Percentiles rank a stretch among this genome's conserved stretches.
Conservation (phyloP, 2,113 vertebrate genomes). For the Arothron firmamentum region DNA sequence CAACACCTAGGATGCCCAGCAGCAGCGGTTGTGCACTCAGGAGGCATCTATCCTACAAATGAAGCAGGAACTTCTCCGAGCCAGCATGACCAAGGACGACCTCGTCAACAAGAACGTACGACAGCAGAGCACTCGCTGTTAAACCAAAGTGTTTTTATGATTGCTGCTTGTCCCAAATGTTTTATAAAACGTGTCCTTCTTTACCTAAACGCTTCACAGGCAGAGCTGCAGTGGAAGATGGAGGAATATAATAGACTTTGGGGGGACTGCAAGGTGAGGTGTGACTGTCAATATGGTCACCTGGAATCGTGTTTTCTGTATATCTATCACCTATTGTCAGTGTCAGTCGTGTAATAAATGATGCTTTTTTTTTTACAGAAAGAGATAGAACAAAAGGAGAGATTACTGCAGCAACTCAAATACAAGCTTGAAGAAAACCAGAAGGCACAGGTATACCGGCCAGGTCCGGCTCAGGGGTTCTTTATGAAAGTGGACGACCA, state of each 20-base stretch:
- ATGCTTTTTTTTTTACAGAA: constrained; percentile 73
- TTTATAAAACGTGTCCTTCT: not conserved
- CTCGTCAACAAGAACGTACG: constrained; percentile 86
- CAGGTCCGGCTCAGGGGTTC: not conserved
- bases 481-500: too few relatives aligned
- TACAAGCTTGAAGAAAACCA: constrained; percentile 85
- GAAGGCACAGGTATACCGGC: constrained; percentile 80
- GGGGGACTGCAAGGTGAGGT: constrained; percentile 83
- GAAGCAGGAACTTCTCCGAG: constrained; percentile 91
- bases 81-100: constrained; percentile 88
- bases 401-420: constrained; percentile 88
- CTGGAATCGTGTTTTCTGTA: too few relatives aligned
- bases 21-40: constrained; percentile 88
- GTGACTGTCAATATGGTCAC: too few relatives aligned
- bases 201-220: constrained; percentile 61
- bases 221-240: constrained; percentile 90
- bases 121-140: not conserved
- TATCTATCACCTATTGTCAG: too few relatives aligned
- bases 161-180: not conserved
- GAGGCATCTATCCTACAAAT: constrained; percentile 89
- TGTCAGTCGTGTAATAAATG: too few relatives aligned
- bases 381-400: constrained; percentile 88
- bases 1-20: constrained; percentile 84
- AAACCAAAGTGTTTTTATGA: not conserved
- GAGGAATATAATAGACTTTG: constrained; percentile 86